Evolutionary conservation across 2,888 invertebrate species (phyloP).

Genomic region (Mythimna ferrago): DNA sequence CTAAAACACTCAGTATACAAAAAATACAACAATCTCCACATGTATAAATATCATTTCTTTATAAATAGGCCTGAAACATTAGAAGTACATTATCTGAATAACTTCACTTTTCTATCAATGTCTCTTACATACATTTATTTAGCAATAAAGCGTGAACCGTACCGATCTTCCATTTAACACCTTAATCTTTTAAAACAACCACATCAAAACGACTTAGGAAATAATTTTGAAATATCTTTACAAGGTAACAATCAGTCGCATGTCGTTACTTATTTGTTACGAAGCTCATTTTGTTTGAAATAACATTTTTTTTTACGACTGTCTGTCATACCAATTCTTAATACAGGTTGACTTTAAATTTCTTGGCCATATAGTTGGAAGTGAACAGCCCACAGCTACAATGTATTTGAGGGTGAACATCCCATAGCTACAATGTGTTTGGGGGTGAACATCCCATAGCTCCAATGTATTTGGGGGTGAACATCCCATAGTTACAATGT

Average conservation of each 20-base stretch:
- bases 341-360: not conserved
- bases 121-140: conserved; percentile 48
- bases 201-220: conserved; percentile 66
- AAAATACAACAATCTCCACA: conserved; percentile 24
- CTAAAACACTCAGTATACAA: conserved; percentile 3
- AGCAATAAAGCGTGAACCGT: conserved; percentile 66
- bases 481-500: not conserved
- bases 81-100: conserved; percentile 45
- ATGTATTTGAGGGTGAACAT: not conserved
- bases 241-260: conserved; percentile 77
- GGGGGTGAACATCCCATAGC: not conserved
- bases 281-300: conserved; percentile 72
- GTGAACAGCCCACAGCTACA: not conserved
- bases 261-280: conserved; percentile 70
- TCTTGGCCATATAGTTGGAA: not conserved
- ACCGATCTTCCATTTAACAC: conserved; percentile 56
- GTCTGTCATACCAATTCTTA: conserved; percentile 43
- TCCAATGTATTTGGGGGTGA: not conserved
- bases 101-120: conserved; percentile 44
- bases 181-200: conserved; percentile 63
- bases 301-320: conserved; percentile 31
- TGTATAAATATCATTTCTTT: conserved; percentile 35
- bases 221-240: conserved; percentile 65
- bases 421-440: no score
- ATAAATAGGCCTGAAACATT: conserved; percentile 55